These are phyloP conservation scores for Rhynchomys soricoides DNA, from an alignment of 2,113 vertebrate genomes.

Conservation along the genomic window DNA sequence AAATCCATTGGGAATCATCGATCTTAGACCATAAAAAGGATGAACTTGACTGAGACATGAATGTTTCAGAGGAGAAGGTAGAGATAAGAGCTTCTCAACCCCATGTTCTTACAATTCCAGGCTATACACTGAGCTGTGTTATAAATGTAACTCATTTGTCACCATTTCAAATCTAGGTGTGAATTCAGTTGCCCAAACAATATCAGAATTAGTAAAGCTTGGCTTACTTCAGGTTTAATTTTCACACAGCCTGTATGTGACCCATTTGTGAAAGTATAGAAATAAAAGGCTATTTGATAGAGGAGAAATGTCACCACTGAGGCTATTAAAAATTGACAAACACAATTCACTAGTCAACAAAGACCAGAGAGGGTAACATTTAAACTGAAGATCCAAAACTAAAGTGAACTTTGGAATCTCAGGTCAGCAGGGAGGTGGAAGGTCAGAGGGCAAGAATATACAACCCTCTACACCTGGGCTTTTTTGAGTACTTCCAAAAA, in stretches of 20 bases:
- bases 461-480: background rate
- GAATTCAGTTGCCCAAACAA: constrained; percentile 7
- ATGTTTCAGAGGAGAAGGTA: background rate
- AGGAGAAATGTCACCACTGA: background rate
- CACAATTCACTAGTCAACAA: background rate
- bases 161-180: background rate
- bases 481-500: background rate
- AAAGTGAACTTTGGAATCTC: background rate
- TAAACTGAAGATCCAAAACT: background rate
- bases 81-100: background rate
- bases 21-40: background rate
- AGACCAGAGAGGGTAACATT: background rate
- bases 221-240: background rate
- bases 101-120: background rate
- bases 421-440: background rate
- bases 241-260: background rate
- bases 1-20: background rate
- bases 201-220: background rate
- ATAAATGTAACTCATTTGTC: background rate
- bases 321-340: background rate
- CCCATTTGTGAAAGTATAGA: background rate
- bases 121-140: background rate
- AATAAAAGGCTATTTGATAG: background rate
- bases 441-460: background rate
- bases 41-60: background rate